These are phyloP conservation scores for Acipenser oxyrinchus DNA, from an alignment of 2,797 vertebrate species.

Conservation along the genomic window DNA sequence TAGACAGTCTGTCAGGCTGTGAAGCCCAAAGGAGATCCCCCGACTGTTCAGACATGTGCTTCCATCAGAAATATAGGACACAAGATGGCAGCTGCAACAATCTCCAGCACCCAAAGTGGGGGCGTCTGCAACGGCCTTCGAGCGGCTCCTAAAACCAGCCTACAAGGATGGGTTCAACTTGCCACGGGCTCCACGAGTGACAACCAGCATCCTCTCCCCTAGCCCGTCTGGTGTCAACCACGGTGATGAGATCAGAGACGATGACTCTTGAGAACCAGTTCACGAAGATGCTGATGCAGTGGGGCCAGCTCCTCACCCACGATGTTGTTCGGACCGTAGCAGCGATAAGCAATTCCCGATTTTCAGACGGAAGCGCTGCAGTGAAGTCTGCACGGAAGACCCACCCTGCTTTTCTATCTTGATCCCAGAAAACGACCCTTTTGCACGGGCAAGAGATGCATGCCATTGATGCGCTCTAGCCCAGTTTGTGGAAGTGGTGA, in stretches of 20 bases:
- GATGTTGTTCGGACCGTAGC: slow-evolving; percentile 55
- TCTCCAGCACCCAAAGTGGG: slow-evolving; percentile 54
- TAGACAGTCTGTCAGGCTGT: slow-evolving; percentile 52
- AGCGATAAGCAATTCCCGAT: slow-evolving; percentile 55
- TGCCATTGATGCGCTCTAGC: slow-evolving; percentile 55
- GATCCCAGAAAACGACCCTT: slow-evolving; percentile 46
- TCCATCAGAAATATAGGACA: slow-evolving; percentile 50
- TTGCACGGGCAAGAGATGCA: slow-evolving; percentile 43
- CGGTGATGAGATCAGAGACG: slow-evolving; percentile 48
- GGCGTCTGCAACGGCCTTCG: slow-evolving; percentile 52
- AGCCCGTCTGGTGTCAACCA: slow-evolving; percentile 47
- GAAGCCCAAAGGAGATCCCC: slow-evolving; percentile 45
- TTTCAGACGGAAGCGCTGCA: slow-evolving; percentile 45
- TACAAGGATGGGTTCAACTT: slow-evolving; percentile 56
- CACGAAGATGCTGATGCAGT: slow-evolving; percentile 57
- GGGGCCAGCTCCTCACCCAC: slow-evolving; percentile 56
- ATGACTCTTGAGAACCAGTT: slow-evolving; percentile 46
- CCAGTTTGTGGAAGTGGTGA: slow-evolving; percentile 50
- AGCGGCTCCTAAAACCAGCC: slow-evolving; percentile 48
- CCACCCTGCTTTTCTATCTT: slow-evolving; percentile 48
- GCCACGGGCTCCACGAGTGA: slow-evolving; percentile 42
- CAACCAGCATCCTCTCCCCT: slow-evolving; percentile 49
- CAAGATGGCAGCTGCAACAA: slow-evolving; percentile 54
- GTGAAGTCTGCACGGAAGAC: slow-evolving; percentile 46
- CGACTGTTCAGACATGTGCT: slow-evolving; percentile 50